These are phyloP conservation scores for Agrotis puta DNA, from an alignment of 2,888 invertebrate genomes.

Conservation along the genomic window DNA sequence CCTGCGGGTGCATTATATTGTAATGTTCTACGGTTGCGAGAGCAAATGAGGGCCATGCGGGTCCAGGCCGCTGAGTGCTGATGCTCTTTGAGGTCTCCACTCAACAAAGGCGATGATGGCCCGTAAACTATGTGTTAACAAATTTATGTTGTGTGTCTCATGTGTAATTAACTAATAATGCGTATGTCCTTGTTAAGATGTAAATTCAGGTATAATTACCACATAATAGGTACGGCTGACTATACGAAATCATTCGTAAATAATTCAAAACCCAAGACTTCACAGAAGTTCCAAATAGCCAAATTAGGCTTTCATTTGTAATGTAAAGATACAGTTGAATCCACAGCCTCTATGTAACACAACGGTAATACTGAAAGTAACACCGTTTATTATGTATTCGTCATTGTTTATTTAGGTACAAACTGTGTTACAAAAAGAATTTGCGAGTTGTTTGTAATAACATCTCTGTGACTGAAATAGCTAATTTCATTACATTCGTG, in stretches of 20 bases:
- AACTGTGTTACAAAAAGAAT: constrained; percentile 28
- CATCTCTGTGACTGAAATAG: not conserved
- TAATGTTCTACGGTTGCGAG: not conserved
- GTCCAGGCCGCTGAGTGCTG: not conserved
- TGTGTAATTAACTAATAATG: no score
- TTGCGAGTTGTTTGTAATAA: constrained; percentile 9
- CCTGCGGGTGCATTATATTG: constrained; percentile 20
- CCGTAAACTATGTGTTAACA: not conserved
- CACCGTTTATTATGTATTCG: constrained; percentile 37
- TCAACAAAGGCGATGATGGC: not conserved
- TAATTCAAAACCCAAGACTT: constrained; percentile 10
- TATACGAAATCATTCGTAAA: constrained; percentile 1
- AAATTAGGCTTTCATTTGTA: constrained; percentile 48
- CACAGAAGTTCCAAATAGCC: constrained; percentile 6
- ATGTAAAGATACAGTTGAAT: constrained; percentile 33
- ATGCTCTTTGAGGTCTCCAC: not conserved
- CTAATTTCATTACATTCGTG: constrained; percentile 1
- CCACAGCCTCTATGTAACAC: constrained; percentile 6
- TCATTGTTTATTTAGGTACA: constrained; percentile 31
- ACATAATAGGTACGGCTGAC: not conserved
- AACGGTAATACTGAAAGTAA: not conserved
- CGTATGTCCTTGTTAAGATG: not conserved
- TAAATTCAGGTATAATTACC: not conserved
- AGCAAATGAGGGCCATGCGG: not conserved
- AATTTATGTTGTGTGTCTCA: no score